Evolutionary conservation across 2,888 invertebrate genomes (phyloP).

Genomic region (Pterobdella sp.): DNA sequence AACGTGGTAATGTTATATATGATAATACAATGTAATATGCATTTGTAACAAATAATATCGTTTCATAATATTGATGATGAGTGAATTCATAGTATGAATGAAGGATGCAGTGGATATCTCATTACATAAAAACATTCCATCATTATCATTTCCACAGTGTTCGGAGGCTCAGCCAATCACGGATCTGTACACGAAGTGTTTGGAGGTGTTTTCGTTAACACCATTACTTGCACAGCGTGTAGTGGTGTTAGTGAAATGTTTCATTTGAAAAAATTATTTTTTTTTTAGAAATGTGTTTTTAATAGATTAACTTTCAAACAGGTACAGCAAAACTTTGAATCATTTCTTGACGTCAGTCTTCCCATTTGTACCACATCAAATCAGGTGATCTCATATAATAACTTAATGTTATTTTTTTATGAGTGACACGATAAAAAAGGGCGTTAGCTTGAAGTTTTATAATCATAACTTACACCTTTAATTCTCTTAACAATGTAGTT

Average conservation of each 20-base stretch:
- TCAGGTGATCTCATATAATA: background rate
- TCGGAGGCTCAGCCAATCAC: slow-evolving; percentile 53
- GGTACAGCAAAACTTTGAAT: slow-evolving; percentile 4
- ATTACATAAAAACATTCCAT: background rate
- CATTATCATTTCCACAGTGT: slow-evolving; percentile 23
- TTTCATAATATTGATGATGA: background rate
- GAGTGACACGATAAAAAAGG: no score
- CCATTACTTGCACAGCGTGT: slow-evolving; percentile 39
- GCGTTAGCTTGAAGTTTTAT: background rate
- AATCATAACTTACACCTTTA: background rate
- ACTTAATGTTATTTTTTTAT: no score
- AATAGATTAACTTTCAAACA: no score
- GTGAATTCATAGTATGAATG: background rate
- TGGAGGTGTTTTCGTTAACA: slow-evolving; percentile 79
- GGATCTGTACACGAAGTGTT: slow-evolving; percentile 73
- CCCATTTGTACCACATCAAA: slow-evolving; percentile 2
- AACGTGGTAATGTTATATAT: no score
- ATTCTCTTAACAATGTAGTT: background rate
- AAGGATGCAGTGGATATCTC: background rate
- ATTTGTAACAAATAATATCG: background rate
- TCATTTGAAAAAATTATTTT: background rate
- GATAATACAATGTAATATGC: background rate
- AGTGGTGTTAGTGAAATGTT: slow-evolving; percentile 4
- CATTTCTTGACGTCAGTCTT: background rate
- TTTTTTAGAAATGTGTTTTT: no score